Evolutionary conservation across 1,140 invertebrate genomes (phyloP).

Genomic region (Apis florea): DNA sequence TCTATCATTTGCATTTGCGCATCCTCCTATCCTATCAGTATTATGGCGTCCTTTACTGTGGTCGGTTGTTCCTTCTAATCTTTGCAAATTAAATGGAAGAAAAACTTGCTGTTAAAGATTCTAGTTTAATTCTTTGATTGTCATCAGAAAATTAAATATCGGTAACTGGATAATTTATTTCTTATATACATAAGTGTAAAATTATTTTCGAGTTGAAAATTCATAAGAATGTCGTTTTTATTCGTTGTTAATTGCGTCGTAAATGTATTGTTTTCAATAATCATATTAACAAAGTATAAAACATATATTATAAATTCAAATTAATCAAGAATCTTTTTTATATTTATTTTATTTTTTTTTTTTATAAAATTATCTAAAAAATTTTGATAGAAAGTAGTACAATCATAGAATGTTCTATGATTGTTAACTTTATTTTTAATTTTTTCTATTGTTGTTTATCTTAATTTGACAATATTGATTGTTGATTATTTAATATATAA

Average conservation of each 20-base stretch:
- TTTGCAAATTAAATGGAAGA: neutral
- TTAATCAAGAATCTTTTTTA: neutral
- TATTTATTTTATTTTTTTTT: neutral
- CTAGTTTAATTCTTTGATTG: neutral
- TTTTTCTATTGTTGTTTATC: neutral
- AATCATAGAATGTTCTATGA: no score
- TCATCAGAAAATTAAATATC: neutral
- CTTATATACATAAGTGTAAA: neutral
- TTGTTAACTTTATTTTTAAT: neutral
- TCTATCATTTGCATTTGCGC: slow-evolving; percentile 44
- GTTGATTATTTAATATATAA: neutral
- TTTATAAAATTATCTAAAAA: neutral
- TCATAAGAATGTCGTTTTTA: neutral
- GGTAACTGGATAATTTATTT: slow-evolving; percentile 28
- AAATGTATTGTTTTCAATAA: slow-evolving; percentile 10
- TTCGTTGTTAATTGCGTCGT: slow-evolving; percentile 30
- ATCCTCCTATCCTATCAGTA: slow-evolving; percentile 29
- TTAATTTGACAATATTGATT: neutral
- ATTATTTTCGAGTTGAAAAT: neutral
- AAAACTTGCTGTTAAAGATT: slow-evolving; percentile 5
- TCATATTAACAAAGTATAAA: neutral
- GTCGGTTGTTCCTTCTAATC: slow-evolving; percentile 24
- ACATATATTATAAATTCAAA: neutral
- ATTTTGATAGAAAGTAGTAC: neutral
- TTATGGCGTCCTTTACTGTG: slow-evolving; percentile 47